Evolutionary conservation across 2,888 invertebrate genomes (phyloP).

Genomic region (Drosophila nr. medialis): DNA sequence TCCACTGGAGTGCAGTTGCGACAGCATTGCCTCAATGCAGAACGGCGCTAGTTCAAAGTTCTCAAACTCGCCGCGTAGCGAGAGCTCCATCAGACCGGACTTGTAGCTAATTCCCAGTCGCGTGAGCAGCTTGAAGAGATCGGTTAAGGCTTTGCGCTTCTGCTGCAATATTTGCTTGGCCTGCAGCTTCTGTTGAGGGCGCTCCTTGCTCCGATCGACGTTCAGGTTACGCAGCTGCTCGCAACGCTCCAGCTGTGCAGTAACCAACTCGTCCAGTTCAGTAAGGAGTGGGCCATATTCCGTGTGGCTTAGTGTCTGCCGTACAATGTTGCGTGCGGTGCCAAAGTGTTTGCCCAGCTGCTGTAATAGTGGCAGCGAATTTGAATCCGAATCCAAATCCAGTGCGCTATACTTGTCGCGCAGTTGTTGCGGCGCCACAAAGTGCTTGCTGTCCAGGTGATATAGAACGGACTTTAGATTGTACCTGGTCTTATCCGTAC

Average conservation of each 20-base stretch:
- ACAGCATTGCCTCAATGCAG: constrained; percentile 87
- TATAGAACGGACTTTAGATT: constrained; percentile 76
- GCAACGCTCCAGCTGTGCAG: constrained; percentile 88
- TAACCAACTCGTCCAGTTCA: constrained; percentile 88
- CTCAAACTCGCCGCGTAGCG: constrained; percentile 85
- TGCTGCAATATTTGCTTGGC: constrained; percentile 93
- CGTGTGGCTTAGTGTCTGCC: constrained; percentile 86
- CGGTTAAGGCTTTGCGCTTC: constrained; percentile 93
- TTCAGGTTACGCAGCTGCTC: constrained; percentile 87
- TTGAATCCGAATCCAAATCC: constrained; percentile 33
- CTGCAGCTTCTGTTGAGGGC: constrained; percentile 91
- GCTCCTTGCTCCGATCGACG: constrained; percentile 84
- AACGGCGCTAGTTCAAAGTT: constrained; percentile 90
- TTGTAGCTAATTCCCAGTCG: constrained; percentile 92
- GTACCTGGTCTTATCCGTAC: constrained; percentile 77
- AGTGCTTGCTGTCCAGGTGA: constrained; percentile 82
- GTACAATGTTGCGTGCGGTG: constrained; percentile 88
- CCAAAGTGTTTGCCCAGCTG: constrained; percentile 85
- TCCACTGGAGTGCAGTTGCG: constrained; percentile 84
- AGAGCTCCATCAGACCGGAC: constrained; percentile 89
- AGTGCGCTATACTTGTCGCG: constrained; percentile 55
- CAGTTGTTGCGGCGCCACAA: constrained; percentile 78
- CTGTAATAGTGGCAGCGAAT: constrained; percentile 61
- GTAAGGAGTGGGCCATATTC: constrained; percentile 88
- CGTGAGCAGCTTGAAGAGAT: constrained; percentile 92